Conservation (phyloP, 2,113 vertebrate species). For the Phaetusa simplex region DNA sequence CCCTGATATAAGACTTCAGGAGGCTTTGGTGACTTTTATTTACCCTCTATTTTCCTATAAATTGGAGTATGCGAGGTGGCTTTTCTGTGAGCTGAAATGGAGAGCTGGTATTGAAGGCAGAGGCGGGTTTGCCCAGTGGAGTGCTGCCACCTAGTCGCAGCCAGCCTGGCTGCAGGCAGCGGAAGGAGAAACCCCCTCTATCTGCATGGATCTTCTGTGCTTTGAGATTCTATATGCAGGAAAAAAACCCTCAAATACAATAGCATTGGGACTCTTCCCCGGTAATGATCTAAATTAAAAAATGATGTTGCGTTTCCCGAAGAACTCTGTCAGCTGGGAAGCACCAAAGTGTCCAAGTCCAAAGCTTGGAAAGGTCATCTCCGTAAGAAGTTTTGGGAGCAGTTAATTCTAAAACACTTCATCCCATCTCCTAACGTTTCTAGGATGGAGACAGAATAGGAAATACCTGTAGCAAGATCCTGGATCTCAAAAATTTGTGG, state of each 20-base stretch:
- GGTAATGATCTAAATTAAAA: not conserved
- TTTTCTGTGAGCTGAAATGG: not conserved
- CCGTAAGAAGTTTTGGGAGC: not conserved
- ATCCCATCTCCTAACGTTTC: not conserved
- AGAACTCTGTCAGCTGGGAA: not conserved
- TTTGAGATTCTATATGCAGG: not conserved
- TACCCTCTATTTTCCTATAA: not conserved
- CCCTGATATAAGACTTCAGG: rapidly evolving
- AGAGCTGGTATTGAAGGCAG: rapidly evolving
- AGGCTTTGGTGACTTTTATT: not conserved
- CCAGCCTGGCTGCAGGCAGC: not conserved
- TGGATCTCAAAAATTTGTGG: not conserved
- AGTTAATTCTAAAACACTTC: not conserved
- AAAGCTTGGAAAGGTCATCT: not conserved
- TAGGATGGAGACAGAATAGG: not conserved
- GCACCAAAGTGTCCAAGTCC: not conserved
- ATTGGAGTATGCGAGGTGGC: not conserved
- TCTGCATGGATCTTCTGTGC: too few relatives aligned
- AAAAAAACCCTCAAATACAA: rapidly evolving
- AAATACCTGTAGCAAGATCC: not conserved
- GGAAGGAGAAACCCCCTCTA: not conserved
- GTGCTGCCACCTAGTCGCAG: slow-evolving; percentile 64
- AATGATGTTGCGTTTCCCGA: rapidly evolving
- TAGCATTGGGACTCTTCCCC: not conserved
- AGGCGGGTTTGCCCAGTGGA: not conserved